Base-by-base conservation (phyloP, 2,113 vertebrate genomes). In the Oostethus manadensis region DNA sequence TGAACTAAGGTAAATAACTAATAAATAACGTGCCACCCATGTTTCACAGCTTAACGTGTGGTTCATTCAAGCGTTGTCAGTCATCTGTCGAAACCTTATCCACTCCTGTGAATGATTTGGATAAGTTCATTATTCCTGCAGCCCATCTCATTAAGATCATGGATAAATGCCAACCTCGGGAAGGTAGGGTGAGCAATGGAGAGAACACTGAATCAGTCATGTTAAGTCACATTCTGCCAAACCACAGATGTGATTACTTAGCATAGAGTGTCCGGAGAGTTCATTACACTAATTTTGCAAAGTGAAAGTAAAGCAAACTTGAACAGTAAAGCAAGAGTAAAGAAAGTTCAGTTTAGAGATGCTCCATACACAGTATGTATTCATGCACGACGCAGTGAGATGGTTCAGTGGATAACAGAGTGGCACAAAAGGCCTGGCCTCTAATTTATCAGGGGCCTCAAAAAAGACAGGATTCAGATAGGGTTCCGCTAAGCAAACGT, bases 261-360 rank as follows among this genome's bases (percentile, higher is more conserved):
- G 75, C 78, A 75, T 66, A 66, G 64, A 47, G 76, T 80, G 80
- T 83, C 85, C 74, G 74, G 77, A 81, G 74, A 79, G 78, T 84
- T 83, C 79, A 84, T 85, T 82, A 82, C 80, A 74, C 63, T 78
- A 70, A 85, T 85, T 82, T 64, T 72, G 78, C 76, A 81, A 80
- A 83, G 76, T 76, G 60, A 73, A 66, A 82, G 68, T 74, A 62
- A 81, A 71, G 58, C 64, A 66, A 74, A 74, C 77, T 73, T 78
- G 62, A 77, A 74, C 63, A 66, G 53, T 45, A 76, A 78, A 54
- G 43, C 45, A 56, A 58, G 55, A 56, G 18, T 73, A 60, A 57
- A 23, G 6, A 59, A 45, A 33, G 40, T 53, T 68, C 21, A 17
- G 48, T 53, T 40, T 42, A 15, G 35, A 48, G 60, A 65, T 40